Evolutionary conservation across 2,113 vertebrate species (phyloP).

Genomic region (Malurus alboscapulatus): DNA sequence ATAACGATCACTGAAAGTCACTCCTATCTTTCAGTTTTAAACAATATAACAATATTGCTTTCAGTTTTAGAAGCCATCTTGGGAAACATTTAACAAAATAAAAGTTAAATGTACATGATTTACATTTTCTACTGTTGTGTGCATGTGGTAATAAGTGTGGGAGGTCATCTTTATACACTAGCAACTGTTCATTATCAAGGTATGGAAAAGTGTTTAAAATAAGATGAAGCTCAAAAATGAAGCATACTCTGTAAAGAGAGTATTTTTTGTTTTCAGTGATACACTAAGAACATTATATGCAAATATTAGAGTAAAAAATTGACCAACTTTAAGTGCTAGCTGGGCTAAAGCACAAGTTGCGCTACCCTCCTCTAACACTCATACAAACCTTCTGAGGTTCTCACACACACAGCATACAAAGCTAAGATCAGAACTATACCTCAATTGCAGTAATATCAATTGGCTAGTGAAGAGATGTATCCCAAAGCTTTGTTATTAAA

Average conservation of each 20-base stretch:
- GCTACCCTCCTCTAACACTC: neutral
- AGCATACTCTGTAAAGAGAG: neutral
- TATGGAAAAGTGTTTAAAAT: neutral
- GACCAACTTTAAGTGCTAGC: constrained; percentile 6
- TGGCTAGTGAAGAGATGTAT: neutral
- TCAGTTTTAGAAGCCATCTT: neutral
- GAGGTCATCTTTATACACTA: neutral
- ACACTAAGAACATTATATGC: constrained; percentile 8
- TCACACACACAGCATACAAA: neutral
- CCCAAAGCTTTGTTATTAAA: neutral
- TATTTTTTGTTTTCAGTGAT: neutral
- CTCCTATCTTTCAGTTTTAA: constrained; percentile 13
- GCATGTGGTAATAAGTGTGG: neutral
- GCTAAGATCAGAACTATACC: constrained; percentile 24
- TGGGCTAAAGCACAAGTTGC: constrained; percentile 24
- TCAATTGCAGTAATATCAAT: neutral
- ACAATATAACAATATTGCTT: neutral
- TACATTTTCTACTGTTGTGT: neutral
- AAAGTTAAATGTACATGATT: neutral
- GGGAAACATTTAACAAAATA: neutral
- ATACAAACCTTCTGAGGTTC: constrained; percentile 1
- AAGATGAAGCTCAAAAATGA: neutral
- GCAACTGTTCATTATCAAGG: neutral
- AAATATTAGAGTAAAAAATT: constrained; percentile 33
- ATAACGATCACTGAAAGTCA: neutral